These are phyloP conservation scores for Cladorhizidae sp. DNA, from an alignment of 37 sponge, comb jelly and placozoan species.

Conservation along the genomic window DNA sequence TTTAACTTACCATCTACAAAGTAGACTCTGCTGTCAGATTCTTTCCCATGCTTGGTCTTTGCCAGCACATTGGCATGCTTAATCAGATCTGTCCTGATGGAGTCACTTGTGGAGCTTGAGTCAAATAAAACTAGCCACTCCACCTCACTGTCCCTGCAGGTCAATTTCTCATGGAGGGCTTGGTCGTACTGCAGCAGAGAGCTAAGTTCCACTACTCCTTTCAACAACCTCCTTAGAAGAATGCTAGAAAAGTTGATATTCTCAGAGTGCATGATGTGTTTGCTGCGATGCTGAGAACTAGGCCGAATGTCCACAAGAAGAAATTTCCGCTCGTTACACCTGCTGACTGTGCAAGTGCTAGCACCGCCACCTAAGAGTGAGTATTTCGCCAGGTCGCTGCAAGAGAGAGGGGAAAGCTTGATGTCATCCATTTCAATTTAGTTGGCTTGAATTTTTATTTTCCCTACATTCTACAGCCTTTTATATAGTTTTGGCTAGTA, in stretches of 20 bases:
- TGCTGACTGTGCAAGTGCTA: background rate
- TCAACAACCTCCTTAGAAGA: slow-evolving; percentile 47
- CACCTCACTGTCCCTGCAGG: background rate
- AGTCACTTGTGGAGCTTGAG: background rate
- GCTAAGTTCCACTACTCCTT: slow-evolving; percentile 46
- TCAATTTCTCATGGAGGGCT: background rate
- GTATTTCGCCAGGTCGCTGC: background rate
- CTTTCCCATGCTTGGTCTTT: background rate
- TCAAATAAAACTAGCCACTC: slow-evolving; percentile 44
- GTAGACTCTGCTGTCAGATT: background rate
- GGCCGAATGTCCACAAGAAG: slow-evolving; percentile 63
- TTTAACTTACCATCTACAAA: slow-evolving; percentile 17
- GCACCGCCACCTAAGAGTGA: background rate
- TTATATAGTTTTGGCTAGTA: too few species aligned
- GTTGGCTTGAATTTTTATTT: too few species aligned
- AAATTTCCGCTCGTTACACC: background rate
- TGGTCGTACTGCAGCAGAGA: slow-evolving; percentile 21
- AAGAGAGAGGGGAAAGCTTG: background rate
- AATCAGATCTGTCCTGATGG: slow-evolving; percentile 22
- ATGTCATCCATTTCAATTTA: background rate
- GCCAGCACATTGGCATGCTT: slow-evolving; percentile 38
- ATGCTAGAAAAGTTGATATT: slow-evolving; percentile 60
- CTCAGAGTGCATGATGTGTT: slow-evolving; percentile 43
- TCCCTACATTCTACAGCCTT: too few species aligned
- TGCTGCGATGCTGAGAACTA: slow-evolving; percentile 26